These are phyloP conservation scores for Heteromurus nitidus DNA, from an alignment of 2,888 invertebrate species.

Conservation along the genomic window DNA sequence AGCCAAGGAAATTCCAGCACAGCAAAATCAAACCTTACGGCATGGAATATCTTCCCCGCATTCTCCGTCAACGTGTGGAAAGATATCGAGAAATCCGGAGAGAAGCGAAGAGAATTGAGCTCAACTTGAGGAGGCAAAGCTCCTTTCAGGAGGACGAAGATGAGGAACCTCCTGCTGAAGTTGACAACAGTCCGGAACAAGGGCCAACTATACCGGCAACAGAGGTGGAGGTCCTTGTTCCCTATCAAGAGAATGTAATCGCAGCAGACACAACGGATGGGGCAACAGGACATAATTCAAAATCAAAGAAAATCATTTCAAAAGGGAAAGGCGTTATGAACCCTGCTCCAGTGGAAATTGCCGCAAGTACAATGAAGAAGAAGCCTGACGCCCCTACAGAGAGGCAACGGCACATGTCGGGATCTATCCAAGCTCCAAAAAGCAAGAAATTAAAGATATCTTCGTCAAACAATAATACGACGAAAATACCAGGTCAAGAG, in stretches of 20 bases:
- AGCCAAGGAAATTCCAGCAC: background rate
- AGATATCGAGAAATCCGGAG: conserved; percentile 21
- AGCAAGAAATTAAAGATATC: no score
- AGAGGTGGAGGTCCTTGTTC: no score
- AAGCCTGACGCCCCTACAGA: no score
- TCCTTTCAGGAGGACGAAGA: background rate
- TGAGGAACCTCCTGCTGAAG: background rate
- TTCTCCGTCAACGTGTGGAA: conserved; percentile 8
- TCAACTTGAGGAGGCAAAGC: background rate
- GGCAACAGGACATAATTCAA: background rate
- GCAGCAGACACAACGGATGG: background rate
- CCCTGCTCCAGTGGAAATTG: no score
- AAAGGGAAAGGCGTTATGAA: no score
- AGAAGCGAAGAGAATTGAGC: conserved; percentile 32
- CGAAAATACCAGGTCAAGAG: no score
- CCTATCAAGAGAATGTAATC: no score
- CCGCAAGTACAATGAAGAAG: no score
- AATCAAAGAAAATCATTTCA: no score
- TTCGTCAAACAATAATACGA: no score
- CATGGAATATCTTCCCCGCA: conserved; percentile 32
- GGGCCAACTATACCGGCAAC: background rate
- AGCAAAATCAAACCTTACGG: background rate
- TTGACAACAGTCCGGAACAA: background rate
- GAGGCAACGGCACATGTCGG: no score
- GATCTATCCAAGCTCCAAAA: no score